Evolutionary conservation across 2,888 invertebrate species (phyloP), one percentile per base, ranked within the genome.

Genomic region (Chaetoderma sp.): DNA sequence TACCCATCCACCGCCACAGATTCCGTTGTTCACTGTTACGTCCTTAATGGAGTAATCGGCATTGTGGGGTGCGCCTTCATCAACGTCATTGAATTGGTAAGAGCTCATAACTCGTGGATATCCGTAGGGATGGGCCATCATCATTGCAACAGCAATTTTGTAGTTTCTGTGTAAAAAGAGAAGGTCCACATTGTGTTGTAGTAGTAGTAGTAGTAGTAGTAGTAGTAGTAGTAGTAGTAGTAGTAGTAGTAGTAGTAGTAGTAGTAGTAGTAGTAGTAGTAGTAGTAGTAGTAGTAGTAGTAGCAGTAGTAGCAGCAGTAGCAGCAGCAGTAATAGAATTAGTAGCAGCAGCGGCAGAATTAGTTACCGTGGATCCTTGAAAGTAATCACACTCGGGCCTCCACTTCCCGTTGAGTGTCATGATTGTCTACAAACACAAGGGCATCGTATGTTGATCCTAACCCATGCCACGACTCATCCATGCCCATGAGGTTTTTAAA

Each of bases 361-460:
- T n/a, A n/a, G n/a, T n/a, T n/a, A n/a, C n/a, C n/a, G n/a, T n/a
- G n/a, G n/a, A n/a, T n/a, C n/a, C n/a, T n/a, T n/a, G n/a, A n/a
- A n/a, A n/a, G n/a, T n/a, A n/a, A n/a, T n/a, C n/a, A n/a, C 0
- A 75, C 88, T 88, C 0, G 90, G 93, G 0, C 88, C 89, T 0
- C 77, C 81, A 78, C n/a, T 16, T 92, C 93, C 76, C 96, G 89
- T 83, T 95, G 95, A 82, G 93, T 94, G 84, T 96, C 96, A 80
- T 96, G 96, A 86, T 96, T 96, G 81, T 95, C 95, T 58, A 95
- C 90, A 80, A 95, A 95, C n/a, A 92, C 91, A 0, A 95, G 79
- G 3, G 93, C 90, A 54, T 80, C 89, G 0, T 69, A 63, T 3
- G 74, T 62, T 2, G 55, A 69, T 45, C 80, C 74, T 78, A 83